A percentile compares a stretch with the other conserved stretches of the same genome.
phyloP scores from a whole-genome alignment of 2,113 vertebrate species.

The Cebus imitator region DNA sequence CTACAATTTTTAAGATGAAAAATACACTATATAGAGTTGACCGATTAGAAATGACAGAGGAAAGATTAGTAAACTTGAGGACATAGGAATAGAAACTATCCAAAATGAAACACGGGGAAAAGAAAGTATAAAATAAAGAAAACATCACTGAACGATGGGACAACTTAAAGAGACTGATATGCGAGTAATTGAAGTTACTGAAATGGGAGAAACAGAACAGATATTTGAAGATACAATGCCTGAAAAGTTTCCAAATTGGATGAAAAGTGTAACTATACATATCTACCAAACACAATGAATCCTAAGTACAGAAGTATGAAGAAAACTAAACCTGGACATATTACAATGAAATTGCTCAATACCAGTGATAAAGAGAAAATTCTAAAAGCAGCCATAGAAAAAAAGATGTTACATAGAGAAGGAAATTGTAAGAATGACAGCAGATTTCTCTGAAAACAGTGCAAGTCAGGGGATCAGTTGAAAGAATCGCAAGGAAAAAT shows the following conservation, averaged over 20 bases:
- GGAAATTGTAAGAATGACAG: neutral
- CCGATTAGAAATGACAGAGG: neutral
- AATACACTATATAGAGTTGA: neutral
- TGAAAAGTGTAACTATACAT: neutral
- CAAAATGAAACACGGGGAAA: neutral
- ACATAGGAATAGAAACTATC: neutral
- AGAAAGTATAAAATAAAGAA: neutral
- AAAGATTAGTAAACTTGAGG: neutral
- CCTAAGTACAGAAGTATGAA: neutral
- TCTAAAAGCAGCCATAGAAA: neutral
- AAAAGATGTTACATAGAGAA: neutral
- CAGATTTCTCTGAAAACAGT: neutral
- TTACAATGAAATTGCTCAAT: neutral
- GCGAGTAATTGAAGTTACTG: neutral
- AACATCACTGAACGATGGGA: neutral
- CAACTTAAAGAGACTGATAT: neutral
- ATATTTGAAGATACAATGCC: neutral
- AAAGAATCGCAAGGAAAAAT: neutral
- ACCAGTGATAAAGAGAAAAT: neutral
- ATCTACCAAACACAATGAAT: neutral
- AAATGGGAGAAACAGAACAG: neutral
- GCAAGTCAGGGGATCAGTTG: neutral
- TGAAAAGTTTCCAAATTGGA: neutral
- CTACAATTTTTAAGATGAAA: constrained; percentile 13
- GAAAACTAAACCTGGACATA: neutral